Evolutionary conservation across 2,888 invertebrate genomes (phyloP).

Genomic region (Labia minor): DNA sequence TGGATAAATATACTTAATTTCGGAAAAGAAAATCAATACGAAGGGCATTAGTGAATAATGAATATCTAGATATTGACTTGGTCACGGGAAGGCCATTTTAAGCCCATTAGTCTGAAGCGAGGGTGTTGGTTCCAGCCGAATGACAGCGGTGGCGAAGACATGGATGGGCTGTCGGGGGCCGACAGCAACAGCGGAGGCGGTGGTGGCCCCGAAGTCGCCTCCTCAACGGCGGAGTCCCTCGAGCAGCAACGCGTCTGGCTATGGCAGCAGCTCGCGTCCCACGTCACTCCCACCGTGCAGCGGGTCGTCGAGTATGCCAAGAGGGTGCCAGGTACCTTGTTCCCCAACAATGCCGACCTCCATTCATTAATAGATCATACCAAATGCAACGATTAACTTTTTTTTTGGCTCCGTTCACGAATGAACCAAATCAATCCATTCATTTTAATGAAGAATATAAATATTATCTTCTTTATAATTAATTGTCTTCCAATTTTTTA

Average conservation of each 20-base stretch:
- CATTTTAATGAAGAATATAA: too few relatives aligned
- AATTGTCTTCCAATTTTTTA: too few relatives aligned
- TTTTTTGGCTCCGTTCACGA: too few relatives aligned
- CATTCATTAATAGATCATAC: too few relatives aligned
- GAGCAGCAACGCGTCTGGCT: constrained; percentile 69
- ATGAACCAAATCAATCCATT: neutral
- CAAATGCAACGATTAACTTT: too few relatives aligned
- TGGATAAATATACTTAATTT: neutral
- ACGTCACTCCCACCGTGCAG: constrained; percentile 82
- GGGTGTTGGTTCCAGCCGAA: neutral
- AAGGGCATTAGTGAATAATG: constrained; percentile 1
- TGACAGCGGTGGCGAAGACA: constrained; percentile 1
- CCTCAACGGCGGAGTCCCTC: constrained; percentile 50
- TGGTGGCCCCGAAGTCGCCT: constrained; percentile 40
- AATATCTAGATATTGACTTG: neutral
- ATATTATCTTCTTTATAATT: too few relatives aligned
- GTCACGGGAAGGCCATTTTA: constrained; percentile 15
- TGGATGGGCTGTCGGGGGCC: constrained; percentile 35
- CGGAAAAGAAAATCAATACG: neutral
- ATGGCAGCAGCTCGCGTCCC: constrained; percentile 79
- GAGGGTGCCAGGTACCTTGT: constrained; percentile 71
- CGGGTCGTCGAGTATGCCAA: constrained; percentile 95
- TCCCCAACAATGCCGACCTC: too few relatives aligned
- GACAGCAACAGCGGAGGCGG: constrained; percentile 30
- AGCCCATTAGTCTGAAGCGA: neutral